Percentiles rank a stretch among this genome's conserved stretches.
Conservation (phyloP, 2,797 vertebrate genomes). For the Furcifer pardalis region DNA sequence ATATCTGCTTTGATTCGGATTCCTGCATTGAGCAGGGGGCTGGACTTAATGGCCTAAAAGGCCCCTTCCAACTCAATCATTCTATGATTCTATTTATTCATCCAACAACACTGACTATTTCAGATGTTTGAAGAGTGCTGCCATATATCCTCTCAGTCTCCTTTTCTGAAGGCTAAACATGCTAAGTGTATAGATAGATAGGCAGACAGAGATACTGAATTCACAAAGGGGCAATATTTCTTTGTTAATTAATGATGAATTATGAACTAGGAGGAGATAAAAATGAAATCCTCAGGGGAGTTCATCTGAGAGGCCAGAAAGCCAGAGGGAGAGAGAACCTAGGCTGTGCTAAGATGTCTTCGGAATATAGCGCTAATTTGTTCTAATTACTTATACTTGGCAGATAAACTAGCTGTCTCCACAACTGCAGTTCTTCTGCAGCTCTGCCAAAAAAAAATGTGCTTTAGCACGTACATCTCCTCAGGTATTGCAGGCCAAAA, state of each 20-base stretch:
- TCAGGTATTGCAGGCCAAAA: constrained; percentile 25
- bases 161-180: too few species aligned
- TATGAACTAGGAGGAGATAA: background rate
- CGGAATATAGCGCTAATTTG: constrained; percentile 26
- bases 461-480: constrained; percentile 27
- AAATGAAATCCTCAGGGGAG: background rate
- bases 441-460: constrained; percentile 26
- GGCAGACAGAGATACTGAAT: background rate
- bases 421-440: constrained; percentile 17
- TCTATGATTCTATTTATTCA: too few species aligned
- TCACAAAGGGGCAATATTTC: background rate
- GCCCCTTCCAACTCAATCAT: too few species aligned
- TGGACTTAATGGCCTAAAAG: too few species aligned
- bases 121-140: too few species aligned
- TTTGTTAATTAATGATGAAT: background rate
- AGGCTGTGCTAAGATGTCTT: background rate
- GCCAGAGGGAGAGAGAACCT: background rate
- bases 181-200: too few species aligned
- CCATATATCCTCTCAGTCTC: too few species aligned
- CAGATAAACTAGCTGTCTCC: constrained; percentile 14
- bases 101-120: too few species aligned
- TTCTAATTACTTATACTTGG: constrained; percentile 14
- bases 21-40: too few species aligned
- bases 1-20: too few species aligned
- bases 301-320: background rate